Base-by-base conservation (phyloP, 2,113 vertebrate genomes). In the Odocoileus virginianus region DNA sequence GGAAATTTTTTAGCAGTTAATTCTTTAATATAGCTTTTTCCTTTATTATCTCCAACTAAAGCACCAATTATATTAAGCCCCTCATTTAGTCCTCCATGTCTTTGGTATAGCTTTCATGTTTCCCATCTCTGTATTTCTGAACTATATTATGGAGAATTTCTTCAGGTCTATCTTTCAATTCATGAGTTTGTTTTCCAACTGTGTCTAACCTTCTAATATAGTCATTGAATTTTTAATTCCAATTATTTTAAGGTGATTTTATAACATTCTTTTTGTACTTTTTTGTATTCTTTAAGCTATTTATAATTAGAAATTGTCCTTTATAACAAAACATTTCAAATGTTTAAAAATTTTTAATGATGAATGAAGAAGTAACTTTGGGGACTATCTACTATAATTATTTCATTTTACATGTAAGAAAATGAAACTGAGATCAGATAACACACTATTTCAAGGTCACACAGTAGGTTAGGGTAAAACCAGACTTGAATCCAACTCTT, bases 341-440 rank as follows among this genome's bases (percentile, higher is more conserved):
- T 23, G 30, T 78, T n/a, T 79, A 86, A 87, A 94, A 60, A 17
- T 43, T 40, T 52, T 47, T 5, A 74, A 74, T 87, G 64, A 88
- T 52, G 5, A 87, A 52, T 45, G 17, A 91, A 3, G 30, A 91
- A 81, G 25, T 64, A 91, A 94, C 12, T 82, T 57, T 50, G n/a
- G 4, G 19, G 16, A 58, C 23, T 89, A 58, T 64, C 43, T 60
- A 96, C 5, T 54, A 94, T 87, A 76, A 83, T 71, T 52, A 84
- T 94, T 95, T 94, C 60, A 92, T 78, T 95, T 93, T 71, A 88
- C 14, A 3, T 85, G 3, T 55, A 93, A 94, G 82, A 91, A 95
- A 92, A 96, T 58, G 45, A 96, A 60, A 89, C 25, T 4, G 45
- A 60, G 16, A 43, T 57, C 58, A 67, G n/a, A 13, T 52, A 87